These are phyloP conservation scores for Pseudomyrmex flavicornis DNA, from an alignment of 1,140 invertebrate species.

Conservation along the genomic window DNA sequence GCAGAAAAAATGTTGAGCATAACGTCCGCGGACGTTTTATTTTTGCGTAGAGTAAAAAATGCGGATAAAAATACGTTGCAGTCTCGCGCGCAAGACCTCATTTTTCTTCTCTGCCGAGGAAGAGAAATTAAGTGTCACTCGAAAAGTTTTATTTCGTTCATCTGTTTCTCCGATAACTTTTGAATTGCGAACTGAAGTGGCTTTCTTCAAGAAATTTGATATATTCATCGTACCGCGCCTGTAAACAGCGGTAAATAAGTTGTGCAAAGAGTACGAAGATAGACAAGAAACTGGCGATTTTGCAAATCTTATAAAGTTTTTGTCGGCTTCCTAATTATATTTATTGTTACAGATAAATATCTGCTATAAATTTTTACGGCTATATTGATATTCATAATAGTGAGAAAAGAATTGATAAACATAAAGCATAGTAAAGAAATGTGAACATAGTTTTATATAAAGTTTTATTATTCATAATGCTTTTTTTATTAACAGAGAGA, in stretches of 20 bases:
- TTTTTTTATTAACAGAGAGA: no score
- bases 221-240: slow-evolving; percentile 38
- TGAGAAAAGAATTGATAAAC: neutral
- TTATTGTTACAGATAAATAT: slow-evolving; percentile 38
- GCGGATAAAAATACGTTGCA: slow-evolving; percentile 36
- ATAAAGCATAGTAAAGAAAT: no score
- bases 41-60: slow-evolving; percentile 25
- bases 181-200: slow-evolving; percentile 59
- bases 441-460: neutral
- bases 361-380: neutral
- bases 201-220: slow-evolving; percentile 54
- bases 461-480: no score
- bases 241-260: slow-evolving; percentile 48
- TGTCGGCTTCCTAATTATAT: slow-evolving; percentile 1
- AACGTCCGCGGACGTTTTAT: neutral
- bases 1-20: neutral
- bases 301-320: slow-evolving; percentile 42
- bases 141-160: slow-evolving; percentile 60
- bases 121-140: slow-evolving; percentile 62
- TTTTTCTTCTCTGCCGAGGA: slow-evolving; percentile 56
- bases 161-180: slow-evolving; percentile 60
- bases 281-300: slow-evolving; percentile 41
- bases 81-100: slow-evolving; percentile 45
- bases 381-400: neutral
- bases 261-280: slow-evolving; percentile 5